Evolutionary conservation across 2,113 vertebrate species (phyloP).

Genomic region (Pelecanus crispus): DNA sequence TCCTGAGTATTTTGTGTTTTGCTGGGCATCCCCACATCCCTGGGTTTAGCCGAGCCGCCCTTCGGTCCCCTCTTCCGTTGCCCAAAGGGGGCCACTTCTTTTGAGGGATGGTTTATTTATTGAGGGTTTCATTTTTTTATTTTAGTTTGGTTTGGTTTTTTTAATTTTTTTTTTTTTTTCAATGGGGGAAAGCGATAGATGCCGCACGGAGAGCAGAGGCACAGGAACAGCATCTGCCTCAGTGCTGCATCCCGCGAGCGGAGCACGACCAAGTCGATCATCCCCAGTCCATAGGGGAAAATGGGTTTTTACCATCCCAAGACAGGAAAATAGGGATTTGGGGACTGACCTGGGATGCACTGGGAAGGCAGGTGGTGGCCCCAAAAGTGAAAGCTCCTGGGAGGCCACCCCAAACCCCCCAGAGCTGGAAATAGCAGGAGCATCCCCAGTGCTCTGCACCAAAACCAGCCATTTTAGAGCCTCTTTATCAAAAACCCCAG

Average conservation of each 20-base stretch:
- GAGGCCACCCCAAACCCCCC: background rate
- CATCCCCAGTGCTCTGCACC: background rate
- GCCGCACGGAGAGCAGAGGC: background rate
- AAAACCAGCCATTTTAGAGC: background rate
- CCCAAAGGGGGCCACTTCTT: background rate
- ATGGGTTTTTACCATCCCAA: background rate
- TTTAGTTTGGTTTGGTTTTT: background rate
- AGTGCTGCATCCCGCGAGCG: fast-evolving
- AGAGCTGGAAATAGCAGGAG: background rate
- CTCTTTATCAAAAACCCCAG: background rate
- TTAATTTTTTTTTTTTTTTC: background rate
- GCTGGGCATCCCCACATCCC: fast-evolving
- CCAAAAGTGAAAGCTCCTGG: background rate
- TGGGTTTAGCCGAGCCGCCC: background rate
- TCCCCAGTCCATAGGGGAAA: background rate
- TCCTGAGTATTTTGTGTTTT: background rate
- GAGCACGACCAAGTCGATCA: fast-evolving
- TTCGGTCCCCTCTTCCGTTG: background rate
- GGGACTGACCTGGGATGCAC: fast-evolving
- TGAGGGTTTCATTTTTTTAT: background rate
- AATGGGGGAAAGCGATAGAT: background rate
- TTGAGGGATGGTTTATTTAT: background rate
- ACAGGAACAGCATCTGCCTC: background rate
- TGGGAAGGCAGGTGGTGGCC: background rate
- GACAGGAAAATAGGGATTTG: background rate